phyloP scores from a whole-genome alignment of 2,113 vertebrate genomes.

The Saiga tatarica region DNA sequence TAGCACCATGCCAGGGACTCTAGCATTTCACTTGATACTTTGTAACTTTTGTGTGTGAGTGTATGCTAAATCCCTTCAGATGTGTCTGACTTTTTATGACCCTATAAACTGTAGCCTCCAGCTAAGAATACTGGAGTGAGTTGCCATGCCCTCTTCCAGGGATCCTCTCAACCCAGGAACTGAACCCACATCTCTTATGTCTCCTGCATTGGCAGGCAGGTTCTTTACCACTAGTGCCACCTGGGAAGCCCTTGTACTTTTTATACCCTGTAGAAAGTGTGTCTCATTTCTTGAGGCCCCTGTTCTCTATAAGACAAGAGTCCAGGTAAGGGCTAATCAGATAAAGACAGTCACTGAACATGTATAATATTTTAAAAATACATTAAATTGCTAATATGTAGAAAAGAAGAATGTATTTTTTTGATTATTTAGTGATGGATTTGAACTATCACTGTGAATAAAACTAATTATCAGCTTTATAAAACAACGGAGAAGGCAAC shows the following conservation, averaged over 20 bases:
- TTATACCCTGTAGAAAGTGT: background rate
- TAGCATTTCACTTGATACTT: background rate
- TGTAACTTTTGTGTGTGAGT: background rate
- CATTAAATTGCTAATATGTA: background rate
- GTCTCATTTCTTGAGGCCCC: background rate
- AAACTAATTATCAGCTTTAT: background rate
- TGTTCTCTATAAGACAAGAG: background rate
- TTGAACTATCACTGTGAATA: background rate
- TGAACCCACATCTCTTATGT: background rate
- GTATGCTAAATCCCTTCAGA: background rate
- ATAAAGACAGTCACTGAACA: background rate
- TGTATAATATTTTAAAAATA: background rate
- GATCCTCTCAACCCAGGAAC: background rate
- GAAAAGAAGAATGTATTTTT: background rate
- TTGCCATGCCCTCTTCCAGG: background rate
- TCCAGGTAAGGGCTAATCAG: background rate
- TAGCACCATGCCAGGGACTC: background rate
- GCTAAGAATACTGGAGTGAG: background rate
- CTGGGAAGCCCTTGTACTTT: background rate
- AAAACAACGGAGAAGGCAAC: background rate
- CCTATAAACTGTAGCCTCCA: background rate
- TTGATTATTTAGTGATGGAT: background rate
- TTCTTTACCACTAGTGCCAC: background rate
- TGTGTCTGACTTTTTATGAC: background rate
- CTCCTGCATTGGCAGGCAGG: background rate